A percentile compares a stretch with the other conserved stretches of the same genome.
These are phyloP conservation scores for Epiblema foenella DNA, from an alignment of 2,888 invertebrate species.

Conservation along the genomic window DNA sequence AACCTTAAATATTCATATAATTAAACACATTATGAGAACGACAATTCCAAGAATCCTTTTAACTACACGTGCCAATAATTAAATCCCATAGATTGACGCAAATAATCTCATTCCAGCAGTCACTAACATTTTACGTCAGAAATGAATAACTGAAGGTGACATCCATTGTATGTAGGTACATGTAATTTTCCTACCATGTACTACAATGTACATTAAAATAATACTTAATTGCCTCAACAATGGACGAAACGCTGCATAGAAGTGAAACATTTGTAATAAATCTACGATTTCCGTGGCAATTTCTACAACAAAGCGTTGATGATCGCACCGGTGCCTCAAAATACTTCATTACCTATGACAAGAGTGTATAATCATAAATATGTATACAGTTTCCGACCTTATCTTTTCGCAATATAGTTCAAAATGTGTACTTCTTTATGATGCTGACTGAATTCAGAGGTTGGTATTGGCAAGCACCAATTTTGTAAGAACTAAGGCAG, in stretches of 20 bases:
- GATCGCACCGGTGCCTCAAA: not conserved
- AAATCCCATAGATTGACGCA: constrained; percentile 7
- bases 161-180: constrained; percentile 4
- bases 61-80: constrained; percentile 8
- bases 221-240: constrained; percentile 38
- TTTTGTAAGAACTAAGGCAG: too few relatives aligned
- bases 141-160: constrained; percentile 32
- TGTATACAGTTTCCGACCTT: too few relatives aligned
- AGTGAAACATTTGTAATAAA: constrained; percentile 43
- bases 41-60: not conserved
- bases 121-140: constrained; percentile 5
- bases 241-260: constrained; percentile 32
- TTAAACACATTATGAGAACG: not conserved
- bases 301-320: constrained; percentile 24
- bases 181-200: constrained; percentile 26
- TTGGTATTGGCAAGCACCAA: too few relatives aligned
- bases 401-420: too few relatives aligned
- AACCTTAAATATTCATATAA: too few relatives aligned
- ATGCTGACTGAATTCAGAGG: too few relatives aligned
- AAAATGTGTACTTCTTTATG: too few relatives aligned
- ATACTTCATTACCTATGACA: not conserved
- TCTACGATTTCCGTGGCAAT: constrained; percentile 35
- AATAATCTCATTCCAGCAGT: constrained; percentile 11
- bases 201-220: constrained; percentile 36
- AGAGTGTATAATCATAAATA: too few relatives aligned